Conservation (phyloP, 2,113 vertebrate genomes). For the Myxocyprinus asiaticus region DNA sequence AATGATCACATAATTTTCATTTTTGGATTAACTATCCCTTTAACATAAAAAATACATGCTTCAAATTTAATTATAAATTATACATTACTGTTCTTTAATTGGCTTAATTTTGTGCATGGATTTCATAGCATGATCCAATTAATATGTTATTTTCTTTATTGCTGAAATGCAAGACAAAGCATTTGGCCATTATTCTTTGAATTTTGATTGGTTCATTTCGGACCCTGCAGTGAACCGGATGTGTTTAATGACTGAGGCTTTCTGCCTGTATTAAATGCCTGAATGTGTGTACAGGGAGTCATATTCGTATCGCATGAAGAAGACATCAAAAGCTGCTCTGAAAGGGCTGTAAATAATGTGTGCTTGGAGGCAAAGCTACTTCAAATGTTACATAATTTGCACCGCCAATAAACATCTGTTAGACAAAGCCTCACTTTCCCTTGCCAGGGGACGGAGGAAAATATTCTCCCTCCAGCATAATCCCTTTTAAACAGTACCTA, state of each 20-base stretch:
- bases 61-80: no score
- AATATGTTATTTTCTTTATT: background rate
- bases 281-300: slow-evolving; percentile 61
- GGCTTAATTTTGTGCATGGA: background rate
- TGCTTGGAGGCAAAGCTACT: slow-evolving; percentile 62
- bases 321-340: slow-evolving; percentile 69
- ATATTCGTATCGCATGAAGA: slow-evolving; percentile 62
- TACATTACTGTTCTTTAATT: no score
- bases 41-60: no score
- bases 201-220: slow-evolving; percentile 19
- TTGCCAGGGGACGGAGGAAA: slow-evolving; percentile 61
- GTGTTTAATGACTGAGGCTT: slow-evolving; percentile 56
- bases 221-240: slow-evolving; percentile 40
- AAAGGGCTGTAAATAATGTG: slow-evolving; percentile 67
- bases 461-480: slow-evolving; percentile 32
- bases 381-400: slow-evolving; percentile 73
- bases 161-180: background rate
- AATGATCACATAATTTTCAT: no score
- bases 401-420: slow-evolving; percentile 68
- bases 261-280: slow-evolving; percentile 58
- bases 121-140: background rate
- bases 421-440: slow-evolving; percentile 51
- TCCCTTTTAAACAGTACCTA: slow-evolving; percentile 19
- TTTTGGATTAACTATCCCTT: no score
- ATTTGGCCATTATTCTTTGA: background rate